Evolutionary conservation across 2,113 vertebrate species (phyloP), one percentile per base, ranked within the genome.

Genomic region (Silurus asotus): DNA sequence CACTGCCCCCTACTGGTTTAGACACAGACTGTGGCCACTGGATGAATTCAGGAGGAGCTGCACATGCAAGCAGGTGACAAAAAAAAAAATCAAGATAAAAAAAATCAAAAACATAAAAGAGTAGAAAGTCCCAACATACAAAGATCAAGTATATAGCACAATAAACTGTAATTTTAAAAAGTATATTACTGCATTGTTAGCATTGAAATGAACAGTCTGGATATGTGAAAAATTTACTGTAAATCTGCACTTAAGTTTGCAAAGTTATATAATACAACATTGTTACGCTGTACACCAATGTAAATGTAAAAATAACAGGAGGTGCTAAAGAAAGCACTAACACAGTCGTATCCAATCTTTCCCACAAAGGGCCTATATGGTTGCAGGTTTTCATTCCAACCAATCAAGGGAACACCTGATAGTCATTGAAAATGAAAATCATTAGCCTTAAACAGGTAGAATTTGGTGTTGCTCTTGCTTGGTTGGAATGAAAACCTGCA

Each of bases 11-110:
- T 8, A 89, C 86, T 81, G 95, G 90, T 83, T 94, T 93, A 77
- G 93, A 95, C 58, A 94, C 91, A 2, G 95, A 95, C 92, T 95
- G 95, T 1, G 96, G 95, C 95, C 95, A 95, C 91, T 95, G 95
- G 15, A 94, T 88, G 45, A 96, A 96, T 92, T 96, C 91, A 0
- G 94, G 95, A 25, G 95, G 94, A 84, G 94, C 95, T 95, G 89
- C 17, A 61, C 45, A 82, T 8, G 53, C 8, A 81, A 67, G 28
- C 69, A 82, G 59, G 45, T 78, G 45, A 55, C 48, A 67, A 13
- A 17, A 84, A 37, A 1, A 37, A 37, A 37, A n/a, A n/a, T n/a
- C 37, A 37, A 51, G 74, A 70, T 3, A 62, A 64, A 55, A 0
- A 37, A 23, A 81, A 53, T 80, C 10, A 83, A 37, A 45, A 62